Evolutionary conservation across 2,888 invertebrate genomes (phyloP), one percentile per base, ranked within the genome.

Genomic region (Acanthoscelides obtectus): DNA sequence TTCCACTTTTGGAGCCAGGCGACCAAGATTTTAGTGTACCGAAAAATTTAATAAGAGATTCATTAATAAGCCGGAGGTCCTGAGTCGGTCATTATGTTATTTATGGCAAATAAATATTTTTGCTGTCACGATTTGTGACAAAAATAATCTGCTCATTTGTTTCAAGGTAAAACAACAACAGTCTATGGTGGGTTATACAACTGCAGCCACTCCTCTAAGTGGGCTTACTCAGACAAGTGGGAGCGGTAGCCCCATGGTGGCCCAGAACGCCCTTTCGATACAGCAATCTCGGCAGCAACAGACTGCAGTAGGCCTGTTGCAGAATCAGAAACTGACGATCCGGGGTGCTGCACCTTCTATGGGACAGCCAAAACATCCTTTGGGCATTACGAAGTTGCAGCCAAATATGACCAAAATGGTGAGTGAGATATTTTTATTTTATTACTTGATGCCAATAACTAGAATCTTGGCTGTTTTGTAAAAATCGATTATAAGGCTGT

Each of bases 91-190:
- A n/a, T n/a, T n/a, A n/a, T n/a, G n/a, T n/a, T n/a, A n/a, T n/a
- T n/a, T n/a, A n/a, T n/a, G n/a, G n/a, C n/a, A n/a, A n/a, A n/a
- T n/a, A n/a, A n/a, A n/a, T n/a, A n/a, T n/a, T n/a, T n/a, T n/a
- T n/a, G n/a, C n/a, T n/a, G n/a, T n/a, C n/a, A n/a, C n/a, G n/a
- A n/a, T n/a, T n/a, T n/a, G n/a, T n/a, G n/a, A n/a, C n/a, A n/a
- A n/a, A n/a, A n/a, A n/a, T n/a, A n/a, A n/a, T n/a, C n/a, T n/a
- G n/a, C n/a, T n/a, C n/a, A 45, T 6, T 45, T 45, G 17, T 66
- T 75, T 75, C 20, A 66, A 75, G 75, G 74, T 75, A 17, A 74
- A 75, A 71, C 76, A 76, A 64, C 71, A 71, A 64, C 71, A 71
- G 45, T 19, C 72, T 5, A 45, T 63, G 22, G 22, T 25, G 20